Evolutionary conservation across 1,140 invertebrate genomes (phyloP), one percentile per base, ranked within the genome.

Genomic region (Phocides pigmalion): DNA sequence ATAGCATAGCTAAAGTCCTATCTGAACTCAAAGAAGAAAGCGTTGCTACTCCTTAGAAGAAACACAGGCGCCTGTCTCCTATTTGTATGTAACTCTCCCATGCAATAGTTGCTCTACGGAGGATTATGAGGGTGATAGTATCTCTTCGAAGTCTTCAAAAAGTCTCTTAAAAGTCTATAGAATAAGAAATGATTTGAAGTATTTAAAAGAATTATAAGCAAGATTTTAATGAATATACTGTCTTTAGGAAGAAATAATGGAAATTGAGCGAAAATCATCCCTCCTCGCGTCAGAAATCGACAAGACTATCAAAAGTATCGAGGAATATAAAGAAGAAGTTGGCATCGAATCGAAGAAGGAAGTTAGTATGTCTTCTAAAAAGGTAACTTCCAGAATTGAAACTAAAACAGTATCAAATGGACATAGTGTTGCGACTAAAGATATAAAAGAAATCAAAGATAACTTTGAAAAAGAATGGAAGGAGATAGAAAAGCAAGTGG

Each of bases 221-320:
- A n/a, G 22, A 22, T 22, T 22, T 22, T 22, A 22, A 22, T 22
- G 2, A 25, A n/a, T 12, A 15, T 35, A 20, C 15, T 56, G 1
- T 28, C 68, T 61, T 17, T 56, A 90, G 85, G 85, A 86, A 54
- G 85, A 88, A 56, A 83, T 90, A 25, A 28, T 80, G 47, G 84
- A 90, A 70, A 83, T 88, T 22, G 79, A 79, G 58, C 72, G 80
- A 47, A 82, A 84, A 61, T 87, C 85, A 8, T 82, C 84, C 3
- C 77, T 84, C 12, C 78, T 90, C 4, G 77, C 84, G 12, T 84
- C 85, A 39, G 85, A 81, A 0, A 89, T 89, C 22, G 84, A 85
- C 25, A 66, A 86, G 69, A 88, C 87, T 0, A 80, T 87, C 5
- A 83, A 84, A 67, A 79, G 72, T 37, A 88, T 90, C 17, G 82